phyloP scores from a whole-genome alignment of 1,140 invertebrate genomes.

The Drosophila insularis region DNA sequence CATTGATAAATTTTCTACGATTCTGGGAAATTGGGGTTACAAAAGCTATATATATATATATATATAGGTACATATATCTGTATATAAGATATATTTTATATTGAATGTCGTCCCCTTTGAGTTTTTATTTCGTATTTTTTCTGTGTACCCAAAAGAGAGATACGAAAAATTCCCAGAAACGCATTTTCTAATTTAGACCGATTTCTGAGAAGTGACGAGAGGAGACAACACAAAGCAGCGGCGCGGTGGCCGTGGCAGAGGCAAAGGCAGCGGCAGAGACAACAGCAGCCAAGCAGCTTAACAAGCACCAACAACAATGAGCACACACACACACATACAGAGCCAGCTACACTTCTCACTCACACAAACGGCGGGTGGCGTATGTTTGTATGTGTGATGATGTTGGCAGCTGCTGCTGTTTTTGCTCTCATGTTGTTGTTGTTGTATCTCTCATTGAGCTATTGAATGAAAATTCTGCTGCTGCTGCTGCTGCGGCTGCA shows the following conservation, averaged over 20 bases:
- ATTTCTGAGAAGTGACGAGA: conserved; percentile 80
- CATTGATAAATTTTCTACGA: neutral
- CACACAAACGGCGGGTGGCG: conserved; percentile 42
- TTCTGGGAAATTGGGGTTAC: conserved; percentile 27
- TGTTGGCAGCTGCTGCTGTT: conserved; percentile 64
- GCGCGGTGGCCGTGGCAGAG: conserved; percentile 7
- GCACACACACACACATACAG: conserved; percentile 24
- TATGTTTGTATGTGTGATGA: conserved; percentile 48
- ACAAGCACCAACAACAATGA: conserved; percentile 51
- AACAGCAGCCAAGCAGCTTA: conserved; percentile 48
- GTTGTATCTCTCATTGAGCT: conserved; percentile 47
- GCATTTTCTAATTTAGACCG: conserved; percentile 82
- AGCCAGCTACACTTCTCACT: conserved; percentile 23
- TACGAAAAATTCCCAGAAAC: conserved; percentile 81
- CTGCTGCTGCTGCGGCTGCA: conserved; percentile 62
- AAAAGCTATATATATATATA: too few species aligned
- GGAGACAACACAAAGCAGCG: conserved; percentile 56
- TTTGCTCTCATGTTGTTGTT: conserved; percentile 31
- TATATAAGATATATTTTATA: conserved; percentile 28
- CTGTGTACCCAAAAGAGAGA: conserved; percentile 75
- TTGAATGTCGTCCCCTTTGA: conserved; percentile 42
- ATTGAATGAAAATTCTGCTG: conserved; percentile 70
- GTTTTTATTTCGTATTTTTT: conserved; percentile 44
- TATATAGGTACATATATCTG: too few species aligned
- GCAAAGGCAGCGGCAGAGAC: conserved; percentile 27